Base-by-base conservation (phyloP, 2,113 vertebrate genomes). In the Odontesthes bonariensis region DNA sequence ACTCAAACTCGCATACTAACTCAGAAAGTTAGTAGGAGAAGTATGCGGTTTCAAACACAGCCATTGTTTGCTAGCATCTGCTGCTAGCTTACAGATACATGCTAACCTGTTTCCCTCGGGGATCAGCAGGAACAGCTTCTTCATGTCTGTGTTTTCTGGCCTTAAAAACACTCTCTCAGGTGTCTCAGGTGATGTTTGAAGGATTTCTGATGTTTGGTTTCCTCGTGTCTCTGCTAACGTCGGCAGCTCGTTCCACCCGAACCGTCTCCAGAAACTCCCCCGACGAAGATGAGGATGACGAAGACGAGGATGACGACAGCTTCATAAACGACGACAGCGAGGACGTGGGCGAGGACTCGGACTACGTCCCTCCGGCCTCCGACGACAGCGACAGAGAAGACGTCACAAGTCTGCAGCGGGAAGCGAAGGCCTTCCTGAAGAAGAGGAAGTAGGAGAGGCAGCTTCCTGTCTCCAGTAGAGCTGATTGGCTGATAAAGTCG, bases 291-390 rank as follows among this genome's bases (percentile, higher is more conserved):
- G 88, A 91, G 0, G 82, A 87, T 0, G 91, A 91, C 0, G 85
- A 93, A 0, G 82, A 84, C 0, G 88, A 91, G 0, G 82, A 87
- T 0, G 91, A 91, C 0, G 85, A 93, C 89, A 88, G 91, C 83
- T 94, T 94, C 78, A 93, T 93, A 9, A 57, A 94, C 0, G 92
- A 94, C 14, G 82, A 89, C 65, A 93, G 91, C 23, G 91, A 91
- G 8, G 90, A 88, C 35, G 38, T 1, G 0, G 90, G 60, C 8
- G 79, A 89, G 0, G 94, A 93, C 77, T 93, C 91, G 0, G 94
- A 95, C 59, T 95, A 93, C 16, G 56, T 69, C 14, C 94, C 94
- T 0, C 88, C 83, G 0, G 83, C 71, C 46, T 90, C 85, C 0
- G 93, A 86, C 0, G 89, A 90, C 80, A 83, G 87, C 35, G 79